Evolutionary conservation across 2,888 invertebrate genomes (phyloP).

Genomic region (Thysanoteuthis rhombus): DNA sequence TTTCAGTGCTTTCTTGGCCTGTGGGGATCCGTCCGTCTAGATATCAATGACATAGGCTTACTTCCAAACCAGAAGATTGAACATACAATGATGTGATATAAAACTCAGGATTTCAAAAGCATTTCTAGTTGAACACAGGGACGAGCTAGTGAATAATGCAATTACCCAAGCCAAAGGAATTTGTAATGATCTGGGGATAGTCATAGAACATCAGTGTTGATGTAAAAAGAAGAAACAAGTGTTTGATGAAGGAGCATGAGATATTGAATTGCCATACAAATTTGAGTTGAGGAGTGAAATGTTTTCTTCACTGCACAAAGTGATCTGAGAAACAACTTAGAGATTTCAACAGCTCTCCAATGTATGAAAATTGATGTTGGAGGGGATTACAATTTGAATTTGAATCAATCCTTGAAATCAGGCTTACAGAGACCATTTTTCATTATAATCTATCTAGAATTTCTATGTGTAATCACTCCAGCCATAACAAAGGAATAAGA

Average conservation of each 20-base stretch:
- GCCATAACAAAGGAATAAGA: no score
- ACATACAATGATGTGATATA: no score
- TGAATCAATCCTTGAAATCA: no score
- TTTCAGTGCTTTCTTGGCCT: neutral
- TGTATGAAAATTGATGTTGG: no score
- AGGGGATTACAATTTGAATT: no score
- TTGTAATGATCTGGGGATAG: neutral
- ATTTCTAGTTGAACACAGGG: conserved; percentile 24
- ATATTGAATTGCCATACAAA: neutral
- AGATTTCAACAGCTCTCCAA: no score
- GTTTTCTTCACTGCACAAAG: conserved; percentile 20
- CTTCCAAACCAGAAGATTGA: conserved; percentile 22
- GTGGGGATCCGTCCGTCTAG: neutral
- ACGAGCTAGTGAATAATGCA: neutral
- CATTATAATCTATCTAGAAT: no score
- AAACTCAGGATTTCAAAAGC: neutral
- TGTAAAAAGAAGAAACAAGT: neutral
- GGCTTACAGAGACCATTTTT: no score
- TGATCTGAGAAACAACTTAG: conserved; percentile 21
- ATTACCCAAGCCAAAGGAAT: neutral
- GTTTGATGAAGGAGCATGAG: neutral
- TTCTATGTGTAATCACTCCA: no score
- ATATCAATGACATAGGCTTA: conserved; percentile 17
- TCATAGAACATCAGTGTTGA: neutral
- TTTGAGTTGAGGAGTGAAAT: no score